Base-by-base conservation (phyloP, 2,888 invertebrate species). In the Aporophyla nigra region DNA sequence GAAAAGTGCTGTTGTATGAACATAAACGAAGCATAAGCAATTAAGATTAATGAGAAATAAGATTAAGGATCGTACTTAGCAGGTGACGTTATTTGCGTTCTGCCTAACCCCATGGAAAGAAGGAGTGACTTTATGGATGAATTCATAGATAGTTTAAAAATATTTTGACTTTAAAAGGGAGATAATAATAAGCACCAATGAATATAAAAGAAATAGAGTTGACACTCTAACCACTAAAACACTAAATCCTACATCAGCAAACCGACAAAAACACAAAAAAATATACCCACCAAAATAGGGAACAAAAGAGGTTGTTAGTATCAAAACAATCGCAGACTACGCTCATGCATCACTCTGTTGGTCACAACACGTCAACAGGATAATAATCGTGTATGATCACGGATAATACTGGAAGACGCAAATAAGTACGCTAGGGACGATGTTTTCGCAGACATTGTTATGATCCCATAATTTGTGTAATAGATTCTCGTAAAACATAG, bases 331-430 rank as follows among this genome's bases (percentile, higher is more conserved):
- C 85, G 86, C 73, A 80, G 79, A 82, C 86, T 77, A 88, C 88
- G 84, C 88, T 84, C 91, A 91, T 92, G 91, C 89, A 91, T 91
- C 92, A 90, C 88, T 87, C 62, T 79, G 74, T 59, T 87, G 91
- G 92, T 91, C 91, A 91, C 90, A 92, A 91, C 91, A 92, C 88
- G 92, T 92, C 93, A 93, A 92, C 93, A 92, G 87, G 91, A 90
- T 92, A 92, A 92, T 92, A 92, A 91, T 89, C 87, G 85, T 78
- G 86, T 74, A 82, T 83, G 78, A 78, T 78, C 71, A 63, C 53
- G 10, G 53, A 78, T 77, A 75, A 82, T 74, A 76, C 87, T 88
- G 69, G 87, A 88, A 84, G 84, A 72, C 82, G 19, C 70, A 76
- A 75, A 83, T 79, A 84, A 81, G 27, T 66, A 71, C 40, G 66